A percentile compares a stretch with the other conserved stretches of the same genome.
phyloP scores from a whole-genome alignment of 2,113 vertebrate genomes.

The Lophius piscatorius region DNA sequence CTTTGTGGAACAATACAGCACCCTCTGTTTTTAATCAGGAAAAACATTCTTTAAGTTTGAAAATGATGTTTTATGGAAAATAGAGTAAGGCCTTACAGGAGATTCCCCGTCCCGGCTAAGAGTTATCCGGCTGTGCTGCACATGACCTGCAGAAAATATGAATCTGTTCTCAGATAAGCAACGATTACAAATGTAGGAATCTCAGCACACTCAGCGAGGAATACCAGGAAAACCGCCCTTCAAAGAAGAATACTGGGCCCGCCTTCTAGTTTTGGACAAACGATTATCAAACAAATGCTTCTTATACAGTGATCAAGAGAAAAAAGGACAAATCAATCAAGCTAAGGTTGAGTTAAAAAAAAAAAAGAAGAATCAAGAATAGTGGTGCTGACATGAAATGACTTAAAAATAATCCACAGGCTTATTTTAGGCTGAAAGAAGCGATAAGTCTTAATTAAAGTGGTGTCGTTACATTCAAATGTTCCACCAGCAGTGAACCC shows the following conservation, averaged over 20 bases:
- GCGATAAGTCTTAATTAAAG: conserved; percentile 6
- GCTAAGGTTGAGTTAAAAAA: neutral
- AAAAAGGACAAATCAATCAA: too few species aligned
- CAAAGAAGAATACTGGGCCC: neutral
- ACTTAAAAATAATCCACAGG: neutral
- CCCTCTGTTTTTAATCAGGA: too few species aligned
- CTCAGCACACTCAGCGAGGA: neutral
- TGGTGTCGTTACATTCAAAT: conserved; percentile 1
- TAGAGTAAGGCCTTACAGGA: too few species aligned
- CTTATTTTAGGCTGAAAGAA: neutral
- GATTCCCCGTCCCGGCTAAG: too few species aligned
- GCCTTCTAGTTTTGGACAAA: too few species aligned
- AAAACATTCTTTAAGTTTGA: too few species aligned
- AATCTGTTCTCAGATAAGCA: neutral
- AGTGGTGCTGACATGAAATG: neutral
- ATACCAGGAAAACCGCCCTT: neutral
- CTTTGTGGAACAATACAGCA: too few species aligned
- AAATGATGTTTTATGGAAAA: too few species aligned
- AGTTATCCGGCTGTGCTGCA: neutral
- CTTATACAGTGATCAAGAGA: too few species aligned
- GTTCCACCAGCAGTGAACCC: neutral
- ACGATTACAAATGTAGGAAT: neutral
- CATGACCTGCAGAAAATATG: neutral
- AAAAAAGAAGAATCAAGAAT: neutral
- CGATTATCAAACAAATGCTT: too few species aligned